Evolutionary conservation across 2,888 invertebrate genomes (phyloP).

Genomic region (Punctoribates punctum): DNA sequence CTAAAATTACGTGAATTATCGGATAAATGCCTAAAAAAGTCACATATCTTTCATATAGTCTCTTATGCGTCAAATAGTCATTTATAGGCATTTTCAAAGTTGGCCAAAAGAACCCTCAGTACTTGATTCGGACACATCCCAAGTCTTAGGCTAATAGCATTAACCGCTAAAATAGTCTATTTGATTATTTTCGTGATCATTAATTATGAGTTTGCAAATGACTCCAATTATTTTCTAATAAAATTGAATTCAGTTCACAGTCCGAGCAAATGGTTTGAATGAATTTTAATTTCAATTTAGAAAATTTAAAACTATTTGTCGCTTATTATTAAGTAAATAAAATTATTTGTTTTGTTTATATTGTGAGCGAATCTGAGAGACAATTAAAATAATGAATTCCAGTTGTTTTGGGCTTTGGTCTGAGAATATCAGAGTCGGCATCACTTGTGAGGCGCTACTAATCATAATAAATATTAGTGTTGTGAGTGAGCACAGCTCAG

Average conservation of each 20-base stretch:
- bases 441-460: neutral
- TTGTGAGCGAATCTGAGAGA: too few species aligned
- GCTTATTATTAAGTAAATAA: too few species aligned
- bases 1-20: too few species aligned
- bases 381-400: conserved; percentile 5
- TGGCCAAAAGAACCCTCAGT: neutral
- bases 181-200: too few species aligned
- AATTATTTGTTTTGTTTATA: too few species aligned
- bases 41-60: neutral
- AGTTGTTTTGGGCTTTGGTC: neutral
- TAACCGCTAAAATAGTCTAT: too few species aligned
- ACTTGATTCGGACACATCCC: neutral
- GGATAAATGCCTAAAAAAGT: neutral
- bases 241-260: too few species aligned
- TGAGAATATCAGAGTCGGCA: neutral
- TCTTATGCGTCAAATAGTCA: neutral
- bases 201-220: too few species aligned
- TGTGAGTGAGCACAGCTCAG: neutral
- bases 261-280: too few species aligned
- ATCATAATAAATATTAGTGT: conserved; percentile 4
- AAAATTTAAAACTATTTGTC: too few species aligned
- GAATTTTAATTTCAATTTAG: too few species aligned
- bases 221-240: too few species aligned
- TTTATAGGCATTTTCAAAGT: neutral
- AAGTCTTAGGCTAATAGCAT: neutral